Base-by-base conservation (phyloP, 53 echinoderm and acorn worm genomes). In the Arbacia lixula region DNA sequence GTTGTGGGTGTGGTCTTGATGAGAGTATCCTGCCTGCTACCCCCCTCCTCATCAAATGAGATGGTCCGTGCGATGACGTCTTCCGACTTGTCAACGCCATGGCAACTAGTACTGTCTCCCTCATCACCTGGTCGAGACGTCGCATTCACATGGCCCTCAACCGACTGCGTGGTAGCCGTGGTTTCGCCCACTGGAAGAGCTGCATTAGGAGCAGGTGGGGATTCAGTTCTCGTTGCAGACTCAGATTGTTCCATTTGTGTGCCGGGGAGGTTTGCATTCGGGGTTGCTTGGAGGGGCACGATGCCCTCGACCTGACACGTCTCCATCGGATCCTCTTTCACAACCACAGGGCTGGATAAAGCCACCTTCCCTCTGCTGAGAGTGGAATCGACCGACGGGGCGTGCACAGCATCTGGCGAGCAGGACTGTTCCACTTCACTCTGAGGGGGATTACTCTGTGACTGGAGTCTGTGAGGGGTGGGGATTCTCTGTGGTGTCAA, bases 41-140 rank as follows among this genome's bases (percentile, higher is more conserved):
- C 14, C 34, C 57, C 60, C 2, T 81, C 82, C 19, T 81, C 82
- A 26, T 81, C 82, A 64, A 81, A 81, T 64, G 82, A 81, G 39
- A 81, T 81, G 1, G 62, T 63, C 64, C 82, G 62, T 36, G 82
- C 82, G 16, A 81, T 49, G 30, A 41, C 62, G 5, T 81, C 62
- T 10, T 8, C 30, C 62, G 69, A 69, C 40, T 69, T 40, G 43
- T 42, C 43, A 6, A 36, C 41, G 25, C 69, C 43, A 69, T 14
- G 26, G 46, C 25, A 14, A 41, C 4, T 35, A 24, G 69, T 69
- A 27, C 43, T 69, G 19, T 43, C 69, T 43, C 11, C 69, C 12
- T 27, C 12, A 41, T 12, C 29, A 46, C 14, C 14, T 12, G 43
- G 69, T 69, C 12, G n/a, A n/a, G n/a, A n/a, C n/a, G n/a, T n/a